Conservation (phyloP, 2,113 vertebrate species). For the Piaya cayana region DNA sequence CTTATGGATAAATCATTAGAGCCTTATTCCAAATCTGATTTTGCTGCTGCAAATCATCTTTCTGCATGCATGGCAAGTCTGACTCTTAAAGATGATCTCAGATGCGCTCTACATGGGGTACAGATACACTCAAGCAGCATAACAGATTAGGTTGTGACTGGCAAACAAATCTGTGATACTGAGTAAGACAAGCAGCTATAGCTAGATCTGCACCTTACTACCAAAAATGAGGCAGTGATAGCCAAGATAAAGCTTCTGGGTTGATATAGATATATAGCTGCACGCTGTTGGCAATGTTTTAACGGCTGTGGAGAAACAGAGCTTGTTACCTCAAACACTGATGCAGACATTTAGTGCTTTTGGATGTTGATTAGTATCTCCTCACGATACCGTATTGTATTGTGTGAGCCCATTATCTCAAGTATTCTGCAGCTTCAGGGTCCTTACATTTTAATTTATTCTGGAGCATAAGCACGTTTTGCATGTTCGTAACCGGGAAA, state of each 20-base stretch:
- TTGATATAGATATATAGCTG: not conserved
- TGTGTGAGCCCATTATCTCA: not conserved
- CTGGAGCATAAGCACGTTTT: not conserved
- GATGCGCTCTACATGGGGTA: not conserved
- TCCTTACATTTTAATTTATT: not conserved
- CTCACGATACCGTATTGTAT: accelerated
- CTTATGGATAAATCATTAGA: slow-evolving; percentile 28
- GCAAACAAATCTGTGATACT: not conserved
- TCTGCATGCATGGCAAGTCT: not conserved
- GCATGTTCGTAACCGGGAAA: not conserved
- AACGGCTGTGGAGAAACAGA: not conserved
- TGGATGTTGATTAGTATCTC: not conserved
- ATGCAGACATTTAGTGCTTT: not conserved
- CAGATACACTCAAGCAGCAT: not conserved
- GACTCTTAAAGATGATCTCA: not conserved
- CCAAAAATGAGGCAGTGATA: not conserved
- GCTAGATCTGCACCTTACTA: not conserved
- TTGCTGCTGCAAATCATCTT: not conserved
- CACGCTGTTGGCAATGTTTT: not conserved
- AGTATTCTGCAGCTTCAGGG: not conserved
- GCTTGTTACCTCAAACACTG: not conserved
- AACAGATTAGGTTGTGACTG: not conserved
- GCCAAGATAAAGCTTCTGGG: not conserved
- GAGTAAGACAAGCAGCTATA: not conserved
- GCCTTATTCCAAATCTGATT: not conserved